Evolutionary conservation across 1,140 invertebrate species (phyloP).

Genomic region (Ooceraea biroi): DNA sequence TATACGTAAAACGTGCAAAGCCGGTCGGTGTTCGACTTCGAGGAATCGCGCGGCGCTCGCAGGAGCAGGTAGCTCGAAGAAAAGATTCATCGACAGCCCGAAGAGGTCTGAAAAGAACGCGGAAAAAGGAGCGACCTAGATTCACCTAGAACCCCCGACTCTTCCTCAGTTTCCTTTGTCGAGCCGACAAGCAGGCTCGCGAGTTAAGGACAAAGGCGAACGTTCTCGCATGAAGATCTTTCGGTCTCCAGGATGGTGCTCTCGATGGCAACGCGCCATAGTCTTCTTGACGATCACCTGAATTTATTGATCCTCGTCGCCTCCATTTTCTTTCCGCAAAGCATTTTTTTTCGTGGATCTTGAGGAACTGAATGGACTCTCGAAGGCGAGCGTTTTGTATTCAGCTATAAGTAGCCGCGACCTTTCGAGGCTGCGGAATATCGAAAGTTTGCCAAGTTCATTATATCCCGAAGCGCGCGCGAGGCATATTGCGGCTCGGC

Average conservation of each 20-base stretch:
- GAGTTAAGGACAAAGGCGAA: conserved; percentile 35
- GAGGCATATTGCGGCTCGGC: conserved; percentile 46
- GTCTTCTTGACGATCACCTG: not conserved
- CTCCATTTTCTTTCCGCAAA: too few species aligned
- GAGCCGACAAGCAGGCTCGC: not conserved
- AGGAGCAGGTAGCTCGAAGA: conserved; percentile 26
- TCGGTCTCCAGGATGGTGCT: not conserved
- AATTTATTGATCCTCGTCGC: not conserved
- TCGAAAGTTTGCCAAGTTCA: conserved; percentile 63
- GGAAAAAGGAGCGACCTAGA: conserved; percentile 29
- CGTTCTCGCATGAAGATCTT: not conserved
- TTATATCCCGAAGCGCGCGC: conserved; percentile 58
- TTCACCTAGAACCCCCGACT: conserved; percentile 15
- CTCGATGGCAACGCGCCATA: not conserved
- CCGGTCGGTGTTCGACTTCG: not conserved
- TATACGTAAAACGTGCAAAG: conserved; percentile 15
- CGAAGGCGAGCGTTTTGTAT: conserved; percentile 5
- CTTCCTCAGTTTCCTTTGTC: conserved; percentile 22
- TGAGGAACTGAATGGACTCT: conserved; percentile 4
- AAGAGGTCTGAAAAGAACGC: conserved; percentile 25
- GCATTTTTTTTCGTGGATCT: not conserved
- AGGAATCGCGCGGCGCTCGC: not conserved
- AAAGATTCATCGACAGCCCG: conserved; percentile 3
- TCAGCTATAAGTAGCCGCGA: conserved; percentile 40
- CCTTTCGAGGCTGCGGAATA: conserved; percentile 56